phyloP scores from a whole-genome alignment of 2,113 vertebrate genomes.

The Salvelinus fontinalis region DNA sequence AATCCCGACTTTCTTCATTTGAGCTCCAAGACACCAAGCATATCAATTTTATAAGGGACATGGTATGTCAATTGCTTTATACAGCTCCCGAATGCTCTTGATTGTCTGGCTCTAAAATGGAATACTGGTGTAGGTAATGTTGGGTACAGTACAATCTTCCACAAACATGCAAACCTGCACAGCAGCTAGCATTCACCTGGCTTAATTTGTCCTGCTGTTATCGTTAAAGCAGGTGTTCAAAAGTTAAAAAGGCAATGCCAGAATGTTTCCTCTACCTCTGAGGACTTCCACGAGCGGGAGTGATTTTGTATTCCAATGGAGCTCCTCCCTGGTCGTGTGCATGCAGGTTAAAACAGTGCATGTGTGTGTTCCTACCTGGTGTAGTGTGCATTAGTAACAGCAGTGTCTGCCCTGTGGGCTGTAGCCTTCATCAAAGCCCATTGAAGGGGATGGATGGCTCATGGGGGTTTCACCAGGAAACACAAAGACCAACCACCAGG shows the following conservation, averaged over 20 bases:
- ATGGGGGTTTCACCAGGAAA: background rate
- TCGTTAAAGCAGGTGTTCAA: too few species aligned
- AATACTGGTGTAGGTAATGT: too few species aligned
- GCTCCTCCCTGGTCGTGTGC: background rate
- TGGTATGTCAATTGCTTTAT: too few species aligned
- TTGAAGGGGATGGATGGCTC: constrained; percentile 15
- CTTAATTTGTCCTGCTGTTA: too few species aligned
- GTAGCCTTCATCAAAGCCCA: constrained; percentile 20
- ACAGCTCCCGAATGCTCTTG: too few species aligned
- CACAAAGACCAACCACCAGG: background rate
- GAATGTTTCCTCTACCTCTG: constrained; percentile 1
- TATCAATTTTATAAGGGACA: too few species aligned
- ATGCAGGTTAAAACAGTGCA: constrained; percentile 7
- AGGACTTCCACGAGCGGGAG: background rate
- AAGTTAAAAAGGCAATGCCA: too few species aligned
- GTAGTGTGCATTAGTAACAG: constrained; percentile 7
- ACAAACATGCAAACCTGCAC: too few species aligned
- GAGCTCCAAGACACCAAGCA: too few species aligned
- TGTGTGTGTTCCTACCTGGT: constrained; percentile 13
- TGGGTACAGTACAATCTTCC: too few species aligned
- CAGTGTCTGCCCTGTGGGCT: background rate
- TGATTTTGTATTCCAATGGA: background rate
- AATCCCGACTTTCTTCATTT: constrained; percentile 48
- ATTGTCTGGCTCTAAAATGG: too few species aligned
- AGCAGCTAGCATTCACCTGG: too few species aligned